Conservation (phyloP, 1,140 invertebrate species). For the Pogonomyrmex californicus region DNA sequence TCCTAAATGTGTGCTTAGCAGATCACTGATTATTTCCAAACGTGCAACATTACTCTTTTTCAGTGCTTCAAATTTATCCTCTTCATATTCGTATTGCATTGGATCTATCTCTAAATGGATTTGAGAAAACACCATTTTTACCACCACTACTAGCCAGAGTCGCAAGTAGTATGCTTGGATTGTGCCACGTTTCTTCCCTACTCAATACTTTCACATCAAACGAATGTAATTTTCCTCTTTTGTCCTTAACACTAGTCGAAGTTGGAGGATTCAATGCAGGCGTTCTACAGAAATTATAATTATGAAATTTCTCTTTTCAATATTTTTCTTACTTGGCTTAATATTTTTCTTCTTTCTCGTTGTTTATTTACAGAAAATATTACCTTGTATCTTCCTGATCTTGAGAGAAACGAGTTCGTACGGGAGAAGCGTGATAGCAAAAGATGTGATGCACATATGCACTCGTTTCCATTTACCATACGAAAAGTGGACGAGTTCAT, state of each 20-base stretch:
- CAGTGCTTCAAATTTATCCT: slow-evolving; percentile 89
- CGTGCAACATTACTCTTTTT: slow-evolving; percentile 90
- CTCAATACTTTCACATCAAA: slow-evolving; percentile 92
- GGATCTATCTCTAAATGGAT: slow-evolving; percentile 88
- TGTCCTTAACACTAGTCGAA: slow-evolving; percentile 88
- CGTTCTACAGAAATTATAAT: slow-evolving; percentile 37
- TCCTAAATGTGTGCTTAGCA: slow-evolving; percentile 89
- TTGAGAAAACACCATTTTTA: slow-evolving; percentile 93
- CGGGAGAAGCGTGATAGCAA: slow-evolving; percentile 94
- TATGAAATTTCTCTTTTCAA: not conserved
- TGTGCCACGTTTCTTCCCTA: slow-evolving; percentile 94
- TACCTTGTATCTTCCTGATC: slow-evolving; percentile 88
- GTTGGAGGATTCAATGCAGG: slow-evolving; percentile 82
- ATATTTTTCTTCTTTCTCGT: not conserved
- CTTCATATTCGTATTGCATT: slow-evolving; percentile 87
- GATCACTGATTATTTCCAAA: slow-evolving; percentile 92
- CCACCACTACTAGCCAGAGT: slow-evolving; percentile 89
- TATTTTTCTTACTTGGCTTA: not conserved
- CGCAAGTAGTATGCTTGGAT: slow-evolving; percentile 92
- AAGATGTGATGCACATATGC: slow-evolving; percentile 95
- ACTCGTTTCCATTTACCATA: slow-evolving; percentile 94
- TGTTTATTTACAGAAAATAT: not conserved
- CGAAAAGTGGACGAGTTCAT: slow-evolving; percentile 93
- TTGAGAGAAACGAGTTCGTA: slow-evolving; percentile 92
- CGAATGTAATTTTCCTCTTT: slow-evolving; percentile 89